phyloP scores from a whole-genome alignment of 2,888 invertebrate genomes.

The Bellardia bayeri region DNA sequence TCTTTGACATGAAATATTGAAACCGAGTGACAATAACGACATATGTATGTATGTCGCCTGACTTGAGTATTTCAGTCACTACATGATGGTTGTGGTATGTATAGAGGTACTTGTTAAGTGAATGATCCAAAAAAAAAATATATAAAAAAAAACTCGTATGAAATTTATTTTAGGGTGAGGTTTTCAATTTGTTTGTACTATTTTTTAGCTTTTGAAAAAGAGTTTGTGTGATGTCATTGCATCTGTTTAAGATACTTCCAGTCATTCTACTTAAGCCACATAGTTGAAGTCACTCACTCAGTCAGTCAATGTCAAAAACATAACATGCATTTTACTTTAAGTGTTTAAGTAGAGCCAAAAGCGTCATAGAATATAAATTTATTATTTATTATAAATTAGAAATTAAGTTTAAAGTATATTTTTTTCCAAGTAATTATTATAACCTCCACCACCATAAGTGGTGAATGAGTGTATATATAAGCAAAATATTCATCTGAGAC shows the following conservation, averaged over 20 bases:
- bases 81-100: not conserved
- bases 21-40: not conserved
- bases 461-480: no score
- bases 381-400: slow-evolving; percentile 2
- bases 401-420: not conserved
- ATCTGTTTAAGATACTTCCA: not conserved
- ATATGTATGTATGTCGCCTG: not conserved
- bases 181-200: not conserved
- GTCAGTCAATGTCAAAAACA: slow-evolving; percentile 46
- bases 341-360: not conserved
- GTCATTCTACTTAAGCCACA: slow-evolving; percentile 21
- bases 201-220: not conserved
- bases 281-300: slow-evolving; percentile 17
- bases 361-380: not conserved
- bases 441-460: no score
- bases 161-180: not conserved
- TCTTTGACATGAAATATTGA: not conserved
- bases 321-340: not conserved
- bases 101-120: not conserved
- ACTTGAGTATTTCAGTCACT: no score
- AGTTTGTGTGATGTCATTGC: slow-evolving; percentile 17
- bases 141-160: not conserved
- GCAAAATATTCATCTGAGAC: no score
- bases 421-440: not conserved
- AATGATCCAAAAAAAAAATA: not conserved